Percentiles rank a stretch among this genome's conserved stretches.
phyloP scores from a whole-genome alignment of 2,113 vertebrate genomes.

The Nyctibius bracteatus region DNA sequence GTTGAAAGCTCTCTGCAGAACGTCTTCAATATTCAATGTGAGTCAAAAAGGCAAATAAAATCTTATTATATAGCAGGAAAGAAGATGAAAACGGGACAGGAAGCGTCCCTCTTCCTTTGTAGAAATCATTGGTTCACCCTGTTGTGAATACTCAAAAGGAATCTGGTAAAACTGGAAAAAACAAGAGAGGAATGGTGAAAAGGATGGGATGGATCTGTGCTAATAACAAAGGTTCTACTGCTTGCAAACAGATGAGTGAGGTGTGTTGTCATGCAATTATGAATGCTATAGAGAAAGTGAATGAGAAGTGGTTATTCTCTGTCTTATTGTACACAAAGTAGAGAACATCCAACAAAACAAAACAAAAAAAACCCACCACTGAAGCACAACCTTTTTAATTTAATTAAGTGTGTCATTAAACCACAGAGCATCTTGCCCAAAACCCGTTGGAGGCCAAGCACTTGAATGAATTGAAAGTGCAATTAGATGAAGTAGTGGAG shows the following conservation, averaged over 20 bases:
- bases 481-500: neutral
- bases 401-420: neutral
- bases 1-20: neutral
- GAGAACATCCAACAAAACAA: neutral
- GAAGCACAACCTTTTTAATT: neutral
- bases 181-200: neutral
- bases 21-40: neutral
- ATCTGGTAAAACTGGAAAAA: slow-evolving; percentile 1
- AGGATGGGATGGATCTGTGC: neutral
- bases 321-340: neutral
- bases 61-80: neutral
- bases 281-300: neutral
- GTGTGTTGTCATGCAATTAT: neutral
- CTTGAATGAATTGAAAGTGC: neutral
- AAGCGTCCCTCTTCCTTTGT: neutral
- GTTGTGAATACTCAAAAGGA: neutral
- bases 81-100: neutral
- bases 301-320: neutral
- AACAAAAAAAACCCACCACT: neutral
- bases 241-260: neutral
- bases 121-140: neutral
- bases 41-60: neutral
- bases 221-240: neutral
- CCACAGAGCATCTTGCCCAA: neutral
- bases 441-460: rapidly evolving